Evolutionary conservation across 2,113 vertebrate species (phyloP), one percentile per base, ranked within the genome.

Genomic region (Ceyx melanurus): DNA sequence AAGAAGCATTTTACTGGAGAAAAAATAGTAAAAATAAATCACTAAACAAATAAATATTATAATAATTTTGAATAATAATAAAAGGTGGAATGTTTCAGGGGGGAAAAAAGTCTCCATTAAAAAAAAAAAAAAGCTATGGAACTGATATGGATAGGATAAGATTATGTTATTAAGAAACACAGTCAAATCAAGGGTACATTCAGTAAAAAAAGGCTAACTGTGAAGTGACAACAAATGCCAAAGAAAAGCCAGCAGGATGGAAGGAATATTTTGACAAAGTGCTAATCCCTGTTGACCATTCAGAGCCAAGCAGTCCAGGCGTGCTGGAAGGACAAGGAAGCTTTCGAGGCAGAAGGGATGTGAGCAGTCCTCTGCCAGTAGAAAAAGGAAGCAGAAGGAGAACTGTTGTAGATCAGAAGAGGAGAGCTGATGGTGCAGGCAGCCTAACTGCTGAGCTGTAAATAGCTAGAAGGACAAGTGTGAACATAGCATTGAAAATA

Each of bases 401-500:
- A 7, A 8, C 40, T 79, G 66, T 60, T 72, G 53, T 72, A 89
- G 40, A 89, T 91, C 70, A 75, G 33, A 74, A 82, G 48, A 91
- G 31, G 78, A 75, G 48, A 92, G 40, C 15, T 82, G 74, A 75
- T 82, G 53, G 48, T 56, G 46, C 74, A 82, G 71, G 56, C 43
- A 82, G 53, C 19, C 14, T 35, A 91, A 89, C 74, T 79, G 88
- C 88, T 85, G 88, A 84, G 88, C 57, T 92, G 88, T 72, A 95
- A 96, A 96, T 79, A 89, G 74, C 61, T 60, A 75, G 90, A 87
- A 94, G 71, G 66, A 82, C 62, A 85, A 75, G 62, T 65, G 66
- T 75, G 78, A 89, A 62, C 57, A 68, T 82, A 75, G 33, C 57
- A 71, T 78, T 5, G 5, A 51, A 81, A 77, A 15, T 43, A 57